Percentiles rank a stretch among this genome's conserved stretches.
These are phyloP conservation scores for Drosophila demipolita DNA, from an alignment of 2,888 invertebrate species.

Conservation along the genomic window DNA sequence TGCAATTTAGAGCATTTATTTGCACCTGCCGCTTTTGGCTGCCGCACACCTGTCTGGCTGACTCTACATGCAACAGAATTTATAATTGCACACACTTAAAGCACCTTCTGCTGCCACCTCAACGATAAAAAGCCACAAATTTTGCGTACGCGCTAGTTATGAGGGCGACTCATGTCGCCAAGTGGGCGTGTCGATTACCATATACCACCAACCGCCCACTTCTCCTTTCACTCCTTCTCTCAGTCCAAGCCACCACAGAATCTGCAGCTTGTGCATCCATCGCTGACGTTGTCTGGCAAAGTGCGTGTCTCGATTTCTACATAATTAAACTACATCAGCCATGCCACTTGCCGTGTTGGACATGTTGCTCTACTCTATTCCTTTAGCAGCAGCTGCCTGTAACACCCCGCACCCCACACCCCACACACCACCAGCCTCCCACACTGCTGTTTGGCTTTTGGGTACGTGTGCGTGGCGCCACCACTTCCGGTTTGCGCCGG, in stretches of 20 bases:
- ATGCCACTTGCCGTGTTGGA: slow-evolving; percentile 30
- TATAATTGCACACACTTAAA: slow-evolving; percentile 57
- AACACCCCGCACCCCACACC: not conserved
- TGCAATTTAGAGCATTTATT: slow-evolving; percentile 66
- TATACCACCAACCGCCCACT: not conserved
- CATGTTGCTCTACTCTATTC: slow-evolving; percentile 21
- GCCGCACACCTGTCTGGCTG: slow-evolving; percentile 8
- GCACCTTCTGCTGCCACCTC: slow-evolving; percentile 29
- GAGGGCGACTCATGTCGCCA: slow-evolving; percentile 48
- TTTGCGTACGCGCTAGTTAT: slow-evolving; percentile 54
- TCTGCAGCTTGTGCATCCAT: slow-evolving; percentile 40
- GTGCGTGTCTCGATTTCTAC: slow-evolving; percentile 80
- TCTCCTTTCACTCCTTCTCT: not conserved
- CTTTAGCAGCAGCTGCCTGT: slow-evolving; percentile 14
- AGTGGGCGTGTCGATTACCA: slow-evolving; percentile 71
- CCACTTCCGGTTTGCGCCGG: slow-evolving; percentile 73
- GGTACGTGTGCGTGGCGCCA: slow-evolving; percentile 48
- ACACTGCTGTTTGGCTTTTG: slow-evolving; percentile 14
- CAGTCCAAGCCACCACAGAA: not conserved
- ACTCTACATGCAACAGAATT: slow-evolving; percentile 73
- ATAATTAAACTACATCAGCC: slow-evolving; percentile 74
- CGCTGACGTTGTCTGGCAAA: slow-evolving; percentile 63
- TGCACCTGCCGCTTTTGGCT: slow-evolving; percentile 54
- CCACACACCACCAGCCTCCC: too few species aligned
- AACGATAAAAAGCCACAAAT: slow-evolving; percentile 54